Evolutionary conservation across 1,140 invertebrate species (phyloP).

Genomic region (Colletes latitarsis): DNA sequence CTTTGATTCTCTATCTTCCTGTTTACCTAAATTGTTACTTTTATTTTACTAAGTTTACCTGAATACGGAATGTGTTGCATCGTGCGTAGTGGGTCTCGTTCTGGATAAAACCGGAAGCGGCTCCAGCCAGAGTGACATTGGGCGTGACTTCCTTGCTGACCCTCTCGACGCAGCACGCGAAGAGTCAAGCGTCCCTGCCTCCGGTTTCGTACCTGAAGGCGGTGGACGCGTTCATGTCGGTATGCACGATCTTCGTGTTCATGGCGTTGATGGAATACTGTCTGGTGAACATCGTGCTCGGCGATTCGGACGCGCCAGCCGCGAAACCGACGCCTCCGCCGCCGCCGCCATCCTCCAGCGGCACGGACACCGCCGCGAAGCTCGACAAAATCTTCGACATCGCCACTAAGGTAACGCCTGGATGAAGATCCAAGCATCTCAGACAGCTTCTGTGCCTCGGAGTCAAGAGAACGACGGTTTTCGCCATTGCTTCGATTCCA

Average conservation of each 20-base stretch:
- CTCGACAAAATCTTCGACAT: constrained; percentile 83
- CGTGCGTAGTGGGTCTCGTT: constrained; percentile 91
- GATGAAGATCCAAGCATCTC: constrained; percentile 34
- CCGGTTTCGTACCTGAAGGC: constrained; percentile 95
- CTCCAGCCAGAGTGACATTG: constrained; percentile 92
- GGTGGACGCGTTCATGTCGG: constrained; percentile 95
- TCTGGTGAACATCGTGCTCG: constrained; percentile 93
- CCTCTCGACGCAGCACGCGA: constrained; percentile 94
- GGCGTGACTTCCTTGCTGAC: constrained; percentile 95
- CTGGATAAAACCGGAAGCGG: constrained; percentile 95
- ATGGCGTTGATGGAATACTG: constrained; percentile 97
- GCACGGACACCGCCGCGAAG: constrained; percentile 74
- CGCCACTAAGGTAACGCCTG: constrained; percentile 78
- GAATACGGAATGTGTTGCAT: neutral
- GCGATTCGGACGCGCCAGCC: constrained; percentile 85
- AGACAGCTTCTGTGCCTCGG: constrained; percentile 66
- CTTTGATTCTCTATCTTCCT: too few relatives aligned
- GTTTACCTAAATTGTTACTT: too few relatives aligned
- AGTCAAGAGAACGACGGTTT: neutral
- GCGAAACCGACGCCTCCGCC: constrained; percentile 73
- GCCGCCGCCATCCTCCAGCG: constrained; percentile 68
- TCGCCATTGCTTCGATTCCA: neutral
- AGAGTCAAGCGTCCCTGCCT: constrained; percentile 93
- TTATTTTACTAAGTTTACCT: too few relatives aligned
- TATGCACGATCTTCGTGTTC: constrained; percentile 95